Base-by-base conservation (phyloP, 2,888 invertebrate species). In the Hypena proboscidalis region DNA sequence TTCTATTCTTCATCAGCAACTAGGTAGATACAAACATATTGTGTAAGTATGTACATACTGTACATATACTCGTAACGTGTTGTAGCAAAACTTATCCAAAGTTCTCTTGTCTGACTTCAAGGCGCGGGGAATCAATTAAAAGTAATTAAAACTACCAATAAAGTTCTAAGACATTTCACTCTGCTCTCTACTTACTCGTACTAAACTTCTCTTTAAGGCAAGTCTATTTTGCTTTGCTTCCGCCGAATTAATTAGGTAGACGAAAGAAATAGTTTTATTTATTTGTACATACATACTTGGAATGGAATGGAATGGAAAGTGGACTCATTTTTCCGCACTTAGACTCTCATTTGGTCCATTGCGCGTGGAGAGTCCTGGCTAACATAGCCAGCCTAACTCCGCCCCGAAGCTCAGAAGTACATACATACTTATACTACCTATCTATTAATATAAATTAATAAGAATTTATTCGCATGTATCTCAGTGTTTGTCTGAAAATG, bases 91-190 rank as follows among this genome's bases (percentile, higher is more conserved):
- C 73, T 76, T 70, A 61, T 49, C 70, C 61, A 58, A 74, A 69
- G 70, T 69, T 61, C 54, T 56, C 58, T 49, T 68, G 71, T 74
- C 72, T 76, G 60, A 74, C 74, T 80, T 74, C 74, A 76, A 75
- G 75, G 63, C 77, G 77, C 74, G 74, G 67, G 47, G 70, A 78
- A 79, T 73, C 81, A 84, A 85, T 85, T 84, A 85, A 83, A 85
- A 85, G 83, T 83, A 84, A 85, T 85, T 84, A 85, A 83, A 85
- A 85, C 84, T 83, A 82, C 74, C 77, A 77, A 77, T 77, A 74
- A 77, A 81, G 69, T 80, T 82, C 67, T 74, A 77, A 83, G 80
- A 77, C 76, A 69, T 79, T 76, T 75, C 70, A 70, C 72, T 70
- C 60, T 68, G 49, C 71, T 58, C 65, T 48, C 61, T 64, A 62